Evolutionary conservation across 2,797 vertebrate genomes (phyloP).

Genomic region (Sorex maritimensis): DNA sequence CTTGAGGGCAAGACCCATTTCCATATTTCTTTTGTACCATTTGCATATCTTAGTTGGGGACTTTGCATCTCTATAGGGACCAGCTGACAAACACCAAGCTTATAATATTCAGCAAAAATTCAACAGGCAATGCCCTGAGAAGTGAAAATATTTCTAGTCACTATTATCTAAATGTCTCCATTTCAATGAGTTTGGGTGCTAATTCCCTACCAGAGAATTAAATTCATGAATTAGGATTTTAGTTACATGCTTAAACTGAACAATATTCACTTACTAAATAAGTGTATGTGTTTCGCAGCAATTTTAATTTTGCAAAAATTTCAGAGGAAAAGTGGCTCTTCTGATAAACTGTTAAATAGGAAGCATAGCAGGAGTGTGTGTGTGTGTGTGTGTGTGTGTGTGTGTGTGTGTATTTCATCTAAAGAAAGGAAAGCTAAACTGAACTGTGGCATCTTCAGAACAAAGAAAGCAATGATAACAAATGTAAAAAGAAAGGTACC

Average conservation of each 20-base stretch:
- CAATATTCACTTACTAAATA: slow-evolving; percentile 34
- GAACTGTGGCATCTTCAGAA: slow-evolving; percentile 33
- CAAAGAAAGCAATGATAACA: slow-evolving; percentile 56
- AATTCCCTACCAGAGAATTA: slow-evolving; percentile 45
- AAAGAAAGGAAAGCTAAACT: slow-evolving; percentile 48
- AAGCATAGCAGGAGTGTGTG: neutral
- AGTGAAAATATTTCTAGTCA: neutral
- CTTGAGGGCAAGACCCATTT: neutral
- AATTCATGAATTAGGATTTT: slow-evolving; percentile 60
- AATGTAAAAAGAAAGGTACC: neutral
- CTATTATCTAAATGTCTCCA: slow-evolving; percentile 27
- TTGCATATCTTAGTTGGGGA: slow-evolving; percentile 4
- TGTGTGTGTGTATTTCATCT: neutral
- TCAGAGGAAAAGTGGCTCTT: neutral
- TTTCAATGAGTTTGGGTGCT: slow-evolving; percentile 31
- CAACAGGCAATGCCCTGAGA: neutral
- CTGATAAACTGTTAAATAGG: slow-evolving; percentile 16
- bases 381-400: neutral
- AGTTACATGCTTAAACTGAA: slow-evolving; percentile 23
- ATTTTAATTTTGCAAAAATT: slow-evolving; percentile 19
- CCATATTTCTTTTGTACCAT: slow-evolving; percentile 6
- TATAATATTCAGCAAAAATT: slow-evolving; percentile 36
- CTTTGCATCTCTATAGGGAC: neutral
- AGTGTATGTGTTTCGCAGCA: slow-evolving; percentile 12
- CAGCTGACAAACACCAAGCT: neutral